These are phyloP conservation scores for Diadophis punctatus DNA, from an alignment of 2,113 vertebrate genomes.

Conservation along the genomic window DNA sequence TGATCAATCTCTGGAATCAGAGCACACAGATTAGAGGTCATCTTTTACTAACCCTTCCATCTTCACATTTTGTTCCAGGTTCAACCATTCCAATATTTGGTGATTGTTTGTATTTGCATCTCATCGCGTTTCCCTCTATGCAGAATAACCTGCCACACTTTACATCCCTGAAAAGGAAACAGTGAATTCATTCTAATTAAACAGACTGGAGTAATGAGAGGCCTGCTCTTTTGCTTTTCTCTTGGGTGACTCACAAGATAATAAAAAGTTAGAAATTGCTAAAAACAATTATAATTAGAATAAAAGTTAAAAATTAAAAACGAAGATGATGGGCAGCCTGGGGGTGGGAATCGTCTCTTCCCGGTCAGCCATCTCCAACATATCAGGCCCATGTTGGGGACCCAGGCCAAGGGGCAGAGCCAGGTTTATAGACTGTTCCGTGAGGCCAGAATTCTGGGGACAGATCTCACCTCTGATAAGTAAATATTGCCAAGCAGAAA, in stretches of 20 bases:
- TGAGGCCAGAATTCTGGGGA: neutral
- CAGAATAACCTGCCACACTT: slow-evolving; percentile 86
- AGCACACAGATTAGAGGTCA: neutral
- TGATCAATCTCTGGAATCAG: neutral
- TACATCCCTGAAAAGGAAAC: slow-evolving; percentile 67
- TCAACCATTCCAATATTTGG: neutral
- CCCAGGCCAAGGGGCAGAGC: too few relatives aligned
- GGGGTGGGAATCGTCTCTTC: too few relatives aligned
- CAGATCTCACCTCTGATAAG: neutral
- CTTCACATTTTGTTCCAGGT: slow-evolving; percentile 58
- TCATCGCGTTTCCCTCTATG: too few relatives aligned
- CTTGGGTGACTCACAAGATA: neutral
- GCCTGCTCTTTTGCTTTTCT: neutral
- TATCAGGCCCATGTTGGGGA: neutral
- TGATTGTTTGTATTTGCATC: too few relatives aligned
- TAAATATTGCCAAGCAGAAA: neutral
- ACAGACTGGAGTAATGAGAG: neutral
- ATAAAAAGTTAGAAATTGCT: neutral
- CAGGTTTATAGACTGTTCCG: neutral
- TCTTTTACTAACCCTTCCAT: neutral
- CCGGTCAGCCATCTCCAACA: too few relatives aligned
- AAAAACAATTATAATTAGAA: neutral
- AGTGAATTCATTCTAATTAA: neutral
- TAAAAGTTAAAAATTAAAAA: neutral
- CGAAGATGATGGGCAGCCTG: neutral